Evolutionary conservation across 2,113 vertebrate species (phyloP), one percentile per base, ranked within the genome.

Genomic region (Hydrochoerus hydrochaeris): DNA sequence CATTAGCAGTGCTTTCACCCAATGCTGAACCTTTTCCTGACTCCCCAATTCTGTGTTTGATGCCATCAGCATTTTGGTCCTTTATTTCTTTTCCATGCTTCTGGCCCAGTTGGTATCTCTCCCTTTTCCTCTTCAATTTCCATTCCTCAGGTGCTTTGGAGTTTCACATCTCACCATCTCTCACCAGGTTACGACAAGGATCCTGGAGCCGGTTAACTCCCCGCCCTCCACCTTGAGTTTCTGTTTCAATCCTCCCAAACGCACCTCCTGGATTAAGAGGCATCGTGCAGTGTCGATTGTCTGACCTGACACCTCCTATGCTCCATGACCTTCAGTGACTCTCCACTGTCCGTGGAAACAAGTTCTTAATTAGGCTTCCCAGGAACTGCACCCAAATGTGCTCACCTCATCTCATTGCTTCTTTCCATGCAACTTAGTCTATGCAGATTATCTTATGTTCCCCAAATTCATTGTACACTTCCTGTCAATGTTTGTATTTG

Each of bases 151-250:
- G 35, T 65, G 24, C 30, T 46, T 5, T 13, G 1, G 46, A 41
- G 54, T 62, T 52, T 94, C 44, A 22, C 1, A 16, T 69, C 52
- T 26, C 46, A 5, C 19, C 22, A 11, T 35, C 28, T 11, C 35
- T 77, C 17, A 19, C 20, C 58, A 20, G 9, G 17, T 63, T 44
- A 35, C 41, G 35, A 69, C 11, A 28, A 58, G 58, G 46, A 58
- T 46, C 67, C n/a, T 62, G 5, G 3, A 67, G 17, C 30, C 35
- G 0, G 26, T 32, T 46, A 0, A 24, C 17, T 24, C 0, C 24
- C 49, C 52, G 12, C 14, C 13, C 14, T 14, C 54, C 54, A 54
- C 38, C 30, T 35, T 2, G 1, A 11, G 32, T 52, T 38, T 93
- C 32, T 32, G 5, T 26, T 73, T 60, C 73, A 41, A 1, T 32